A percentile compares a stretch with the other conserved stretches of the same genome.
Conservation (phyloP, 1,140 invertebrate species). For the Drosophila santomea region DNA sequence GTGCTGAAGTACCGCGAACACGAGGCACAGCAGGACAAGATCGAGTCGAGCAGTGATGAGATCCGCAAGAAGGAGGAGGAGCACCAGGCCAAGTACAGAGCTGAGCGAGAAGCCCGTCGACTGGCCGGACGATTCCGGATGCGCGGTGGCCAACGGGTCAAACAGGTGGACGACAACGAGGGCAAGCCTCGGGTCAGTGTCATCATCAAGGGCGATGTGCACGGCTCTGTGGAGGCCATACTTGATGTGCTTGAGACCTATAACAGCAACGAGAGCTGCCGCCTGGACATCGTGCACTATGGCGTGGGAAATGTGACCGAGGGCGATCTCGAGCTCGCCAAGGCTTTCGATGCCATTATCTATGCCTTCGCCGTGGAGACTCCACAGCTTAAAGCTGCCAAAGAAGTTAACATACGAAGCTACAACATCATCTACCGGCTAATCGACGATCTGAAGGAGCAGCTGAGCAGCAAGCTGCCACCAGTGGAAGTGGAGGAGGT, state of each 20-base stretch:
- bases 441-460: slow-evolving; percentile 93
- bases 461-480: slow-evolving; percentile 91
- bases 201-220: slow-evolving; percentile 91
- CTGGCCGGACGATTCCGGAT: slow-evolving; percentile 86
- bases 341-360: slow-evolving; percentile 93
- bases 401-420: slow-evolving; percentile 87
- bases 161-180: slow-evolving; percentile 84
- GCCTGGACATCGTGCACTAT: slow-evolving; percentile 94
- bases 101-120: slow-evolving; percentile 87
- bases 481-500: slow-evolving; percentile 90
- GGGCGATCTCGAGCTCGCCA: slow-evolving; percentile 94
- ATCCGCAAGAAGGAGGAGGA: slow-evolving; percentile 89
- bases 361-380: slow-evolving; percentile 94
- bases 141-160: slow-evolving; percentile 86
- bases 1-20: slow-evolving; percentile 89
- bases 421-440: slow-evolving; percentile 97
- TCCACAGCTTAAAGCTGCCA: slow-evolving; percentile 66
- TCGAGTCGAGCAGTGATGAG: slow-evolving; percentile 86
- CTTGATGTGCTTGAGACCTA: slow-evolving; percentile 96
- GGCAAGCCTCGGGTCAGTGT: slow-evolving; percentile 86
- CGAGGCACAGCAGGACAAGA: slow-evolving; percentile 87
- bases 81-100: slow-evolving; percentile 89
- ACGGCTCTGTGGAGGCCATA: slow-evolving; percentile 97
- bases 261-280: slow-evolving; percentile 89
- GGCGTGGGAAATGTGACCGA: slow-evolving; percentile 94